Evolutionary conservation across 2,888 invertebrate genomes (phyloP).

Genomic region (Parapristionchus giblindavisi): DNA sequence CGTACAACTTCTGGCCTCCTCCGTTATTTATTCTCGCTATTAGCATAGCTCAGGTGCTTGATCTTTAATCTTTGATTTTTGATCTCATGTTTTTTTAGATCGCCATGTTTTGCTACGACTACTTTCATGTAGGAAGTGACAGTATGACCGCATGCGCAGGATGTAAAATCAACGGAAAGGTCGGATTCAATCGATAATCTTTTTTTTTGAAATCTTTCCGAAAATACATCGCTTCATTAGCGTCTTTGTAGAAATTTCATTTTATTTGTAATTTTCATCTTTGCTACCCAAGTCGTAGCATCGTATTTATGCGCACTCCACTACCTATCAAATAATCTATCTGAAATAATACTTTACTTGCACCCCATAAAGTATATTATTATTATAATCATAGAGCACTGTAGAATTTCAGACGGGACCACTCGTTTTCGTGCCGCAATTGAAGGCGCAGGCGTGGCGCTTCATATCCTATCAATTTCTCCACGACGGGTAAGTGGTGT

Average conservation of each 20-base stretch:
- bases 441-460: slow-evolving; percentile 88
- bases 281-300: too few species aligned
- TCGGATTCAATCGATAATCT: too few species aligned
- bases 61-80: too few species aligned
- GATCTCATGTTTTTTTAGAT: slow-evolving; percentile 71
- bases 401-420: too few species aligned
- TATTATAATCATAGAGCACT: too few species aligned
- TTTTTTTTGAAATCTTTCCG: too few species aligned
- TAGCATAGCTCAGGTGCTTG: slow-evolving; percentile 78
- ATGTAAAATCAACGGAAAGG: slow-evolving; percentile 75
- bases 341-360: neutral
- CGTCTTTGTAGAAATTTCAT: too few species aligned
- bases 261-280: too few species aligned
- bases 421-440: slow-evolving; percentile 88
- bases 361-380: too few species aligned
- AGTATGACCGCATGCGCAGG: slow-evolving; percentile 78
- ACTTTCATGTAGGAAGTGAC: slow-evolving; percentile 65
- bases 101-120: slow-evolving; percentile 74
- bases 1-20: slow-evolving; percentile 82
- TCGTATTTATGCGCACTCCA: too few species aligned
- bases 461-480: slow-evolving; percentile 82
- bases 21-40: slow-evolving; percentile 92
- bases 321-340: neutral
- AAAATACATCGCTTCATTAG: too few species aligned
- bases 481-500: slow-evolving; percentile 54